These are phyloP conservation scores for Hypotaenidia okinawae DNA, from an alignment of 2,797 vertebrate genomes.

Conservation along the genomic window DNA sequence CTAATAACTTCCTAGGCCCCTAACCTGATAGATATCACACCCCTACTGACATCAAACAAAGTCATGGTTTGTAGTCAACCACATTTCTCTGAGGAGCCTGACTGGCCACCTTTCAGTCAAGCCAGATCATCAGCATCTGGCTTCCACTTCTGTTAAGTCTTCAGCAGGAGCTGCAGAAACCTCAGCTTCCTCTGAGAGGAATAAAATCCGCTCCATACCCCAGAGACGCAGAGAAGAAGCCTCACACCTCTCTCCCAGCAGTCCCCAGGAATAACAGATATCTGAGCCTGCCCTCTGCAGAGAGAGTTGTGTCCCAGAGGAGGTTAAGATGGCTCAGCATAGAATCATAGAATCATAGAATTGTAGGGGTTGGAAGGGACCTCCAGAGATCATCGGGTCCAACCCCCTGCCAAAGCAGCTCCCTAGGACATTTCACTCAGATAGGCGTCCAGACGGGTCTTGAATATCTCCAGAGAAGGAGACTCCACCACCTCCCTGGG, in stretches of 20 bases:
- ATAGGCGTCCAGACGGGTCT: too few species aligned
- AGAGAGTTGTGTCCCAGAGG: not conserved
- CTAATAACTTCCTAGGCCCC: not conserved
- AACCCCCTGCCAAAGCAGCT: too few species aligned
- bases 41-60: not conserved
- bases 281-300: not conserved
- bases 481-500: too few species aligned
- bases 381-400: too few species aligned
- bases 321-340: not conserved
- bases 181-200: not conserved
- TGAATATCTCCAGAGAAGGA: too few species aligned
- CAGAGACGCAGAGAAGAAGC: not conserved
- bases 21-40: rapidly evolving
- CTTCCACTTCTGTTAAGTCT: not conserved
- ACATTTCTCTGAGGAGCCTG: not conserved
- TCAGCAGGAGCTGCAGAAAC: not conserved
- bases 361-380: too few species aligned
- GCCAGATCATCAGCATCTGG: not conserved
- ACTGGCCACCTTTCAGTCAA: not conserved
- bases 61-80: not conserved
- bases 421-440: too few species aligned
- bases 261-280: not conserved
- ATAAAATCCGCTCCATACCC: not conserved
- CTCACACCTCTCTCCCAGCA: not conserved
- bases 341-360: too few species aligned